Conservation (phyloP, 2,888 invertebrate genomes). For the Eilema griseolum region DNA sequence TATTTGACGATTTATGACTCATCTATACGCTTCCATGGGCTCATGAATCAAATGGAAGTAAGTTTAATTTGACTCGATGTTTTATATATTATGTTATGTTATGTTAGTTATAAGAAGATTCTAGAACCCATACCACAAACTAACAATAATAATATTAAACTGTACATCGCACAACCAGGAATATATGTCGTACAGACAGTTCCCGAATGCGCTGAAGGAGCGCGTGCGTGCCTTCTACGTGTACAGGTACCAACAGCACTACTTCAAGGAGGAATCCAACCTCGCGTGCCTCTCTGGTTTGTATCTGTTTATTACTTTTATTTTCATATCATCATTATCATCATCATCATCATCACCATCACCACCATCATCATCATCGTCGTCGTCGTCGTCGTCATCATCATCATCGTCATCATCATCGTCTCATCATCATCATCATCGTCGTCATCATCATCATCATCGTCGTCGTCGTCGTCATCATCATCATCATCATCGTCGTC, state of each 20-base stretch:
- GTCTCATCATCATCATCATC: too few relatives aligned
- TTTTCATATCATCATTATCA: neutral
- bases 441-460: too few relatives aligned
- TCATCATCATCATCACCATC: too few relatives aligned
- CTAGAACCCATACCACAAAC: too few relatives aligned
- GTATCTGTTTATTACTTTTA: slow-evolving; percentile 6
- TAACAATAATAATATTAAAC: too few relatives aligned
- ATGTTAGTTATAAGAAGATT: too few relatives aligned
- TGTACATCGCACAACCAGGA: slow-evolving; percentile 63
- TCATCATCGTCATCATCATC: too few relatives aligned
- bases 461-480: too few relatives aligned
- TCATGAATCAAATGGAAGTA: slow-evolving; percentile 83
- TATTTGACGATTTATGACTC: slow-evolving; percentile 63
- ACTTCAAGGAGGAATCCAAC: slow-evolving; percentile 86
- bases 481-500: too few relatives aligned
- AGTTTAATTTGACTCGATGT: slow-evolving; percentile 18
- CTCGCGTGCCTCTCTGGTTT: slow-evolving; percentile 84
- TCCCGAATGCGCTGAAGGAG: slow-evolving; percentile 82
- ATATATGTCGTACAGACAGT: slow-evolving; percentile 87
- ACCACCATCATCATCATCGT: too few relatives aligned
- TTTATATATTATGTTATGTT: too few relatives aligned
- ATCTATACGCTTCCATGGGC: slow-evolving; percentile 68
- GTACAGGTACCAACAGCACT: slow-evolving; percentile 86
- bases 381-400: too few relatives aligned
- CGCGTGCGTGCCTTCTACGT: slow-evolving; percentile 87